Conservation (phyloP, 2,797 vertebrate species). For the Loris lydekkerianus region DNA sequence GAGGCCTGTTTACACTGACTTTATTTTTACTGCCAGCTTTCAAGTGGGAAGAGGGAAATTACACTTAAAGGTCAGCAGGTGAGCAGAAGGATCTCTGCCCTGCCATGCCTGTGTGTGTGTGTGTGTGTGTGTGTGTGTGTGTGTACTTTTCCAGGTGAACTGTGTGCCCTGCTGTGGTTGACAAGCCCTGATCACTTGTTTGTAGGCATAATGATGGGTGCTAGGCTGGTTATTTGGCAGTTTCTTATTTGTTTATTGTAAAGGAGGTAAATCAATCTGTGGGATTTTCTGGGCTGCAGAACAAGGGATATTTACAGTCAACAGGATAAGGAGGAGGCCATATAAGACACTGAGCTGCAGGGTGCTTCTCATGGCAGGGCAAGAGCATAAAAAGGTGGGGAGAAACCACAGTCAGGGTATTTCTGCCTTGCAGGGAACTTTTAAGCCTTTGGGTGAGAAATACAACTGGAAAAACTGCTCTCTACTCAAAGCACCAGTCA, state of each 20-base stretch:
- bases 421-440: not conserved
- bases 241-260: slow-evolving; percentile 87
- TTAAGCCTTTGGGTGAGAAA: not conserved
- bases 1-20: slow-evolving; percentile 38
- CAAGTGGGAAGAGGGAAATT: slow-evolving; percentile 66
- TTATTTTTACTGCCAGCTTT: slow-evolving; percentile 75
- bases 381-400: slow-evolving; percentile 26
- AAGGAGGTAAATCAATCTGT: slow-evolving; percentile 84
- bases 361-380: slow-evolving; percentile 61
- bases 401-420: slow-evolving; percentile 36
- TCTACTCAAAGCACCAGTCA: not conserved
- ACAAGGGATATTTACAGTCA: slow-evolving; percentile 87
- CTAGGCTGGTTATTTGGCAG: slow-evolving; percentile 70
- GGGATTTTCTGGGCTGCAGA: slow-evolving; percentile 76
- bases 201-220: slow-evolving; percentile 1
- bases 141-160: not conserved
- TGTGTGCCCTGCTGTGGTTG: slow-evolving; percentile 62
- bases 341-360: slow-evolving; percentile 73
- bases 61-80: slow-evolving; percentile 65
- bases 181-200: slow-evolving; percentile 79
- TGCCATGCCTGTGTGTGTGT: not conserved
- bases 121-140: rapidly evolving
- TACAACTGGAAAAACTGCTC: not conserved
- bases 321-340: slow-evolving; percentile 76
- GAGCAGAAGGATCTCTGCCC: not conserved